Evolutionary conservation across 2,888 invertebrate species (phyloP).

Genomic region (Strigamia crassipes): DNA sequence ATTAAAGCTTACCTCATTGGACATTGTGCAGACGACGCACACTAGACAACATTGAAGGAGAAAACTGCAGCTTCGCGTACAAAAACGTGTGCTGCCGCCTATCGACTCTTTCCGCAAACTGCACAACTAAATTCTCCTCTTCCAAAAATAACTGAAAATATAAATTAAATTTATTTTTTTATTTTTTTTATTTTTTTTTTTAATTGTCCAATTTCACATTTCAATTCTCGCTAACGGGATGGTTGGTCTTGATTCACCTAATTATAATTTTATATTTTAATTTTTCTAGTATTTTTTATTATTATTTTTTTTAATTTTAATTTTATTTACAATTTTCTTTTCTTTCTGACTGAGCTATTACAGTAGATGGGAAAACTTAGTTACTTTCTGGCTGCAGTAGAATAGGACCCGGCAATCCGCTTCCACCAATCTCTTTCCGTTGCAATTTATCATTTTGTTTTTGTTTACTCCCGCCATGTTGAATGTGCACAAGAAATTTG

Average conservation of each 20-base stretch:
- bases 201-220: background rate
- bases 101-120: background rate
- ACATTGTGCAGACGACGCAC: conserved; percentile 28
- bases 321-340: background rate
- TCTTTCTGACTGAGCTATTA: background rate
- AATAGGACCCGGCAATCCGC: background rate
- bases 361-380: background rate
- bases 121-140: background rate
- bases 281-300: background rate
- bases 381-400: conserved; percentile 8
- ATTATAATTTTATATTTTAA: background rate
- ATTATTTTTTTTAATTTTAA: background rate
- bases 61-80: conserved; percentile 7
- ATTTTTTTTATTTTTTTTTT: background rate
- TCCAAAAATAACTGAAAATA: background rate
- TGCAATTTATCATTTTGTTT: background rate
- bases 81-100: conserved; percentile 25
- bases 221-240: background rate
- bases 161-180: background rate
- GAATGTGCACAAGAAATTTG: background rate
- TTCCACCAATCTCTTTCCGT: background rate
- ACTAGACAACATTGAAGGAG: conserved; percentile 38
- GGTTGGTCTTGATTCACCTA: conserved; percentile 1
- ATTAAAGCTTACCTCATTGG: conserved; percentile 28
- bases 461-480: conserved; percentile 7